Conservation (phyloP, 1,140 invertebrate species). For the Augochlora pura region DNA sequence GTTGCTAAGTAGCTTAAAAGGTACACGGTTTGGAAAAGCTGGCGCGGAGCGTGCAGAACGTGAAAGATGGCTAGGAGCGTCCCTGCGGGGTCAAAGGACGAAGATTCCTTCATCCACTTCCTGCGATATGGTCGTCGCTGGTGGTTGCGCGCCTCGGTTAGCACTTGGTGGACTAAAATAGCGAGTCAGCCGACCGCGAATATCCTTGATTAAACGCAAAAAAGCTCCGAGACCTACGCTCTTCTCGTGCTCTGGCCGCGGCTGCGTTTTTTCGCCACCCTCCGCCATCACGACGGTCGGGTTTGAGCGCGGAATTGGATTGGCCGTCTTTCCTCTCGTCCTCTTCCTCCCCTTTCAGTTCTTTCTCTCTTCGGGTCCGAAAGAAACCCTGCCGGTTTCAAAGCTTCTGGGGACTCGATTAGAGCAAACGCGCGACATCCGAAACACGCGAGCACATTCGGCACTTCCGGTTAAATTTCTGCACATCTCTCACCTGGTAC, state of each 20-base stretch:
- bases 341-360: conserved; percentile 19
- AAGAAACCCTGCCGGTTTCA: conserved; percentile 53
- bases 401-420: conserved; percentile 58
- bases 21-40: not conserved
- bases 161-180: conserved; percentile 66
- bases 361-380: conserved; percentile 2
- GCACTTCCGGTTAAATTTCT: conserved; percentile 48
- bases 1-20: too few relatives aligned
- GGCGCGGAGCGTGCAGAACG: not conserved
- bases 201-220: conserved; percentile 77
- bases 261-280: conserved; percentile 63
- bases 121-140: conserved; percentile 60
- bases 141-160: conserved; percentile 64
- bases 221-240: conserved; percentile 59
- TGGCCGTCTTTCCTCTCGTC: conserved; percentile 57
- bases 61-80: conserved; percentile 15
- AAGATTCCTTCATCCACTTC: conserved; percentile 65
- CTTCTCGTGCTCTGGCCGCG: conserved; percentile 49
- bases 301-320: conserved; percentile 66
- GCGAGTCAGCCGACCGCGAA: conserved; percentile 72
- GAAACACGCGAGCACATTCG: conserved; percentile 50
- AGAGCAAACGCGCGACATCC: conserved; percentile 52
- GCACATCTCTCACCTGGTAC: conserved; percentile 24
- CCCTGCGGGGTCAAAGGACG: conserved; percentile 58
- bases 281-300: conserved; percentile 60